Base-by-base conservation (phyloP, 1,140 invertebrate species). In the Procambarus clarkii region DNA sequence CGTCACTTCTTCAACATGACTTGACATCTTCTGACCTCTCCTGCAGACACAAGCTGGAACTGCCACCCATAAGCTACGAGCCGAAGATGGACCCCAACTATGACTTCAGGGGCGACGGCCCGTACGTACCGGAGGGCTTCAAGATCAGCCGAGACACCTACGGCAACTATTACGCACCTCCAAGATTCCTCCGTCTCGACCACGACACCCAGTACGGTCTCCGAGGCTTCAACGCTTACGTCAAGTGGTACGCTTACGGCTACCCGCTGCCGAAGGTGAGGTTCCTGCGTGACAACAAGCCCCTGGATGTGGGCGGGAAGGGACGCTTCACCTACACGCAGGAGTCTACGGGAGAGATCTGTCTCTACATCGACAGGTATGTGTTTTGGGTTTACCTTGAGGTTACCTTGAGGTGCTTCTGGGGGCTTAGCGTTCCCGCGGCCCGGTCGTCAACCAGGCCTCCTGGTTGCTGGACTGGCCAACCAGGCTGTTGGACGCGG, bases 181-280 rank as follows among this genome's bases (percentile, higher is more conserved):
- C 95, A 2, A 93, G 96, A 92, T 98, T 98, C 95, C 95, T 98
- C 0, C 96, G 97, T 1, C 97, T 97, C 93, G 97, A 98, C 94
- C 95, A 97, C 93, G 97, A 98, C 86, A 96, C 96, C 1, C 97
- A 98, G 93, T 99, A 98, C 94, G 98, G 98, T 5, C 96, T 98
- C 0, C 97, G 98, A 94, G 97, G 97, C 90, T 97, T 98, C 93
- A 98, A 97, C 92, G 96, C 96, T 7, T 97, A 97, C 93, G 94
- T 98, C 11, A 97, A 98, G 94, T 98, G 98, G 97, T 98, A 97
- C 94, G 97, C 98, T 18, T 98, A 98, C 94, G 98, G 98, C 0
- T 98, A 98, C 94, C 98, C 98, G 0, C 98, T 98, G 94, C 98
- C 98, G 2, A 97, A 96, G 94, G 97, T 99, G 96, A 96, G 95